Evolutionary conservation across 1,140 invertebrate genomes (phyloP), one percentile per base, ranked within the genome.

Genomic region (Schlechtendalia chinensis): DNA sequence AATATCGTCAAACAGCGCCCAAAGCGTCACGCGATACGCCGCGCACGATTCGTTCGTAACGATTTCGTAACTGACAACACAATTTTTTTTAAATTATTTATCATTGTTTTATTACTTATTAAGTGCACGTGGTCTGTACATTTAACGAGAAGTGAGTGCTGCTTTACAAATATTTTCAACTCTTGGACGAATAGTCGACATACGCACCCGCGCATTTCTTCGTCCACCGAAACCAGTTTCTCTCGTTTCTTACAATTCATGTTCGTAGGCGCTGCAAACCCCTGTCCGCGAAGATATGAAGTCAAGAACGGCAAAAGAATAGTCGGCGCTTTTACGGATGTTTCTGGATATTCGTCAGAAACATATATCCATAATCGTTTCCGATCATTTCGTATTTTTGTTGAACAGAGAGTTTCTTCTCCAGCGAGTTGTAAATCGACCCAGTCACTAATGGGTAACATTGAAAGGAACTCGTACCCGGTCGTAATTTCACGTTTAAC

Each of bases 261-360:
- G 27, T 61, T 61, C 22, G 59, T 61, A 24, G 27, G 27, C 4
- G n/a, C 59, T 24, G 59, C 22, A 24, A 61, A 61, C 27, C 59
- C 22, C 59, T 24, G 59, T 61, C 27, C n/a, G 10, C 59, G 17
- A 61, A 61, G 27, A 24, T 61, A 61, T 61, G 59, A 61, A 27
- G 59, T 61, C 17, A 22, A 61, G 22, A 24, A 61, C 27, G n/a
- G 27, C 22, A 61, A 61, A 16, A 61, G 22, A 61, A 61, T 61
- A 61, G n/a, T 61, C 59, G 16, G 59, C 17, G 59, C 59, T 61
- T 24, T 61, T 61, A 10, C 16, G 27, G 27, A 22, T 61, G 27
- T 61, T 24, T 61, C 59, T 61, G 27, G n/a, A 61, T 61, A 24
- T 61, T 24, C 59, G 22, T 27, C 59, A 61, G 27, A 61, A 61